Base-by-base conservation (phyloP, 1,140 invertebrate species). In the Cherax destructor region DNA sequence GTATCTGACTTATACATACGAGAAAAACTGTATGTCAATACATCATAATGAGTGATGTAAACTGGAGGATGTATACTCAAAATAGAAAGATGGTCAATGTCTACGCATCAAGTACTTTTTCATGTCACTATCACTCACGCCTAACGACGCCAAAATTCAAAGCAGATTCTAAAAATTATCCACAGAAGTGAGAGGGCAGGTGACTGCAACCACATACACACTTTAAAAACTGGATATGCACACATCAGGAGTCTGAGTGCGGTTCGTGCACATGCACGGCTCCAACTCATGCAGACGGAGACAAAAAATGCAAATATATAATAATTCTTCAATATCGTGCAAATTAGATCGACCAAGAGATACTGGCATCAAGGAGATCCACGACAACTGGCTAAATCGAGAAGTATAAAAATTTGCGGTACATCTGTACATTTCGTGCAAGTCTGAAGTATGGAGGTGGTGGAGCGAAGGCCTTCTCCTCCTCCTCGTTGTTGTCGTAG, bases 321-420 rank as follows among this genome's bases (percentile, higher is more conserved):
- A 11, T 77, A 86, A 76, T 61, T 78, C 85, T 21, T 86, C 50
- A 56, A 77, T 59, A 77, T 86, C 85, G 74, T 86, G 85, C 85
- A 86, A 78, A 86, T 86, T 72, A 86, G 74, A 86, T 74, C 69
- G 69, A 21, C 24, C 6, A 30, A 2, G 5, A 30, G n/a, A 74
- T 74, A 21, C 7, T 74, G 69, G 6, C 21, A 30, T 24, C 21
- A 21, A 74, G 24, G n/a, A 30, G n/a, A 30, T 30, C n/a, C 7
- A 30, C 24, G 69, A 7, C n/a, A 56, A 30, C n/a, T 69, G 13
- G 65, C 56, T 10, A 16, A 10, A 59, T 59, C 56, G 16, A 16
- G 56, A 59, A 59, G 16, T 59, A 59, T 59, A 16, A 59, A 59
- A 59, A 16, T 59, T 59, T 59, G 56, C 56, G 16, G 16, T 16